These are phyloP conservation scores for Oenanthe oenanthe DNA, from an alignment of 2,113 vertebrate species.

Conservation along the genomic window DNA sequence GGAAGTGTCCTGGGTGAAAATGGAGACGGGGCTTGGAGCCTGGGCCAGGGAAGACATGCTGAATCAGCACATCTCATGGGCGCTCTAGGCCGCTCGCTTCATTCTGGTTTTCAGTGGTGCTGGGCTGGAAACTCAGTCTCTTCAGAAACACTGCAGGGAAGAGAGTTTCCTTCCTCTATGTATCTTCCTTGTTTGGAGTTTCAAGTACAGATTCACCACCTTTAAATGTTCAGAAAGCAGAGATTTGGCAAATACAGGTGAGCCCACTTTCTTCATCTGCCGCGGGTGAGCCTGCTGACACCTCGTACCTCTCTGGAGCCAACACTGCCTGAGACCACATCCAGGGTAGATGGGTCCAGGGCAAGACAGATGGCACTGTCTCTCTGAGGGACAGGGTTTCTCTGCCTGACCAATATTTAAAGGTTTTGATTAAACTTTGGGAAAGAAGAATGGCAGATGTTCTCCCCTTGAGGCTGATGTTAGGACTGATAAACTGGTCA, in stretches of 20 bases:
- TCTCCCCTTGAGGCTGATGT: neutral
- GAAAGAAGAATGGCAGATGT: neutral
- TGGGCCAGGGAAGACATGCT: neutral
- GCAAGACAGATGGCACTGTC: neutral
- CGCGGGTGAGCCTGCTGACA: neutral
- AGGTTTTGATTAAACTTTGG: neutral
- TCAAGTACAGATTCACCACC: neutral
- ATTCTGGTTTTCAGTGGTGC: neutral
- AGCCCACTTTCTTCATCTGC: neutral
- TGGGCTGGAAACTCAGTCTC: neutral
- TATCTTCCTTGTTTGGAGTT: neutral
- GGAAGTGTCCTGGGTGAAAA: constrained; percentile 37
- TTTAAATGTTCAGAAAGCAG: neutral
- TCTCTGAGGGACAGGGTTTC: neutral
- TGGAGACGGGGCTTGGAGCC: neutral
- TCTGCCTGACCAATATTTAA: neutral
- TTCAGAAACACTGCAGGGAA: neutral
- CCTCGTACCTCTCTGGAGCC: neutral
- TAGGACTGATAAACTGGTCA: neutral
- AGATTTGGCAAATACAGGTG: neutral
- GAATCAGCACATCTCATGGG: neutral
- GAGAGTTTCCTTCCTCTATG: neutral
- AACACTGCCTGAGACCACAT: neutral
- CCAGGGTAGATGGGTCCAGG: neutral
- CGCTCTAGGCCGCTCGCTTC: neutral